Percentiles rank a stretch among this genome's conserved stretches.
Evolutionary conservation across 2,888 invertebrate genomes (phyloP).

Genomic region (Cheilosia vulpina): DNA sequence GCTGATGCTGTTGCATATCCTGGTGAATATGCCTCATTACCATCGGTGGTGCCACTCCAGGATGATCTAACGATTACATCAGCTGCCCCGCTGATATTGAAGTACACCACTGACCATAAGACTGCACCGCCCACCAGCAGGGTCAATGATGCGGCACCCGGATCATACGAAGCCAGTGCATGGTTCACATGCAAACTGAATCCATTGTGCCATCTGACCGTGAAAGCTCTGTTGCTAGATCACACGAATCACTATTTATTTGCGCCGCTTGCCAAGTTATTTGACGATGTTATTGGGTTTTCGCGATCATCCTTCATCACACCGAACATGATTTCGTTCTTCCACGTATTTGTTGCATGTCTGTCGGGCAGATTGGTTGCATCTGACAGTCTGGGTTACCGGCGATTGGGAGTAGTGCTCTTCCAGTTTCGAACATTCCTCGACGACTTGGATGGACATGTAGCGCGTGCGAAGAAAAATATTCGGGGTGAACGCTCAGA

Average conservation of each 20-base stretch:
- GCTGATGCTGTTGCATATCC: constrained; percentile 19
- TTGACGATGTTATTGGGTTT: constrained; percentile 88
- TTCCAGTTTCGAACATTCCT: constrained; percentile 93
- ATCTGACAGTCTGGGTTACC: constrained; percentile 88
- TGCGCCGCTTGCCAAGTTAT: constrained; percentile 90
- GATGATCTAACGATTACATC: constrained; percentile 42
- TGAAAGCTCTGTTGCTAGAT: constrained; percentile 92
- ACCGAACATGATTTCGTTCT: constrained; percentile 92
- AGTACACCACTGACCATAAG: constrained; percentile 55
- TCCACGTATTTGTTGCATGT: constrained; percentile 90
- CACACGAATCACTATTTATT: constrained; percentile 93
- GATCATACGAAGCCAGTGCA: constrained; percentile 79
- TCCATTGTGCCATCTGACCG: constrained; percentile 91
- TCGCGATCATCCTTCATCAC: constrained; percentile 87
- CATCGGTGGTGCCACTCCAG: constrained; percentile 46
- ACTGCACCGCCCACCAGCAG: constrained; percentile 73
- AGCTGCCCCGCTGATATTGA: constrained; percentile 14
- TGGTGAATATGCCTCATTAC: constrained; percentile 29
- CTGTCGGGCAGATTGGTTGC: constrained; percentile 90
- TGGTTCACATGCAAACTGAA: constrained; percentile 88
- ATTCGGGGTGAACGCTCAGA: constrained; percentile 91
- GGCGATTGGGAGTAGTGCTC: constrained; percentile 90
- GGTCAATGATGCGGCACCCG: constrained; percentile 60
- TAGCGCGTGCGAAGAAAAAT: constrained; percentile 90
- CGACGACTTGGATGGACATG: constrained; percentile 94